Evolutionary conservation across 2,113 vertebrate species (phyloP).

Genomic region (Synodontis membranacea): DNA sequence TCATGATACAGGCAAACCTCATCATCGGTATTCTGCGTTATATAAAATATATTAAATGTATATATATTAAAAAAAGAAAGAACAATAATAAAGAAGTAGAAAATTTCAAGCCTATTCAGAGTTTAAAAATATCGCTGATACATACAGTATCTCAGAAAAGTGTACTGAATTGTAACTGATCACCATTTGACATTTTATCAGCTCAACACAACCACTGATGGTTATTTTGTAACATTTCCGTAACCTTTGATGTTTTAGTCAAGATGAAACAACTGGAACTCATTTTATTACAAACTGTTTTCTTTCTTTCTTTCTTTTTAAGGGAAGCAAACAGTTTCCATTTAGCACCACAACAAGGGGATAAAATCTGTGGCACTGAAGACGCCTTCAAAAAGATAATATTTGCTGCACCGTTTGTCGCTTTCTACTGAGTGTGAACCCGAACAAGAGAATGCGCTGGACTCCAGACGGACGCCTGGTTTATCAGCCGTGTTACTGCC

Average conservation of each 20-base stretch:
- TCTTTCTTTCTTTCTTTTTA: not conserved
- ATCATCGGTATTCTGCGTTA: no score
- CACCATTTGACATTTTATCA: not conserved
- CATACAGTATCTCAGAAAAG: not conserved
- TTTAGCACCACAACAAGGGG: not conserved
- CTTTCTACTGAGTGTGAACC: not conserved
- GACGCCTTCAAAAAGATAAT: not conserved
- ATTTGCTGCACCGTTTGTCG: not conserved
- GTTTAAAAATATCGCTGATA: not conserved
- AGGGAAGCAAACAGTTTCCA: no score
- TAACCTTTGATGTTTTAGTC: not conserved
- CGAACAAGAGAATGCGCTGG: not conserved
- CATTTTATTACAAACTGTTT: not conserved
- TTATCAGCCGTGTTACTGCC: not conserved
- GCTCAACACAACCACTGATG: not conserved
- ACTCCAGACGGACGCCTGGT: not conserved
- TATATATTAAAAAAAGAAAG: no score
- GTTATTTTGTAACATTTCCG: not conserved
- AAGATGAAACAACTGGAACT: not conserved
- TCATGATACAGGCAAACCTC: not conserved
- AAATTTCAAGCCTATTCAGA: no score
- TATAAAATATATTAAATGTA: no score
- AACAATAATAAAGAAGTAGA: no score
- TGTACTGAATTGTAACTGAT: not conserved
- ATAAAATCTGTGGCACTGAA: not conserved